These are phyloP conservation scores for Ctenosaura bakeri DNA, from an alignment of 2,797 vertebrate species.

Conservation along the genomic window DNA sequence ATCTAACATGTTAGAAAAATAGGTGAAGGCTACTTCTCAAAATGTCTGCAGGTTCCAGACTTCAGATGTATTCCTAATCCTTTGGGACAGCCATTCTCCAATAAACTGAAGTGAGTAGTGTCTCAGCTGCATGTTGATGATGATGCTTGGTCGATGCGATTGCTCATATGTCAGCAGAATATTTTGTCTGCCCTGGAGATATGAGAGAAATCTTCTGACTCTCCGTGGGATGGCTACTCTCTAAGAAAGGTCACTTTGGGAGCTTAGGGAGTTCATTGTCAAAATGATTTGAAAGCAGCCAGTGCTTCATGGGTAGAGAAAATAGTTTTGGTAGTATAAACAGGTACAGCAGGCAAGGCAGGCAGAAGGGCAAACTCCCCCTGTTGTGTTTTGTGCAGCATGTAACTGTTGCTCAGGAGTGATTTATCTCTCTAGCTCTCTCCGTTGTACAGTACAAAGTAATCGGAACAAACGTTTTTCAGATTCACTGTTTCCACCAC, in stretches of 20 bases:
- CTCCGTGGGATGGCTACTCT: background rate
- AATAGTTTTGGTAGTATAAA: background rate
- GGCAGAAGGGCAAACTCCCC: constrained; percentile 49
- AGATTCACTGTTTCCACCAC: background rate
- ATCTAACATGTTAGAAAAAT: background rate
- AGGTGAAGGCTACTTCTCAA: background rate
- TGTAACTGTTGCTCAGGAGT: background rate
- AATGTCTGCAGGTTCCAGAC: background rate
- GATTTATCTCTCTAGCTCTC: background rate
- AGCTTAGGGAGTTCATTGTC: background rate
- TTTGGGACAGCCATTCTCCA: background rate
- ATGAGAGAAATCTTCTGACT: background rate
- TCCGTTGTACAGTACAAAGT: background rate
- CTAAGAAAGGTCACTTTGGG: background rate
- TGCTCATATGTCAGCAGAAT: background rate
- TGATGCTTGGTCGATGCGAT: background rate
- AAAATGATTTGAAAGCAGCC: background rate
- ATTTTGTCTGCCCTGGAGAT: background rate
- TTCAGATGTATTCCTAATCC: background rate
- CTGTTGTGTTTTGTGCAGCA: constrained; percentile 19
- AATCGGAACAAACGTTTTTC: background rate
- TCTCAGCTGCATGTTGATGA: background rate
- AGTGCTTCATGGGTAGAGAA: background rate
- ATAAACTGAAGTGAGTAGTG: background rate
- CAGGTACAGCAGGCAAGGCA: background rate